Percentiles rank a stretch among this genome's conserved stretches.
phyloP scores from a whole-genome alignment of 2,113 vertebrate genomes.

The Tor tambroides region DNA sequence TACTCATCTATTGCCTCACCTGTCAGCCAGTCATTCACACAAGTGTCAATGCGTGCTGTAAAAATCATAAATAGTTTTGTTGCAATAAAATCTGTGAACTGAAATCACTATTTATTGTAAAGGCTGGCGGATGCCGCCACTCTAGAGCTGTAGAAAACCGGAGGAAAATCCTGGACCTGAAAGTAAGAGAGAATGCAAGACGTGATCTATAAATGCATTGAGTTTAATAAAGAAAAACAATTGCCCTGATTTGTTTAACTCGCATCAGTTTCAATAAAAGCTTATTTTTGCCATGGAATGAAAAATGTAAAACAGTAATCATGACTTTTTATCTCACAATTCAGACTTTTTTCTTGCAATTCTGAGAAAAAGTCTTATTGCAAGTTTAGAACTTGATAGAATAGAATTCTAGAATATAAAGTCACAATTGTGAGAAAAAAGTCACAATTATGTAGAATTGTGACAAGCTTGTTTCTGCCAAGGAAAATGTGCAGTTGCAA shows the following conservation, averaged over 20 bases:
- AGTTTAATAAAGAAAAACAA: neutral
- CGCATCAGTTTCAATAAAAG: neutral
- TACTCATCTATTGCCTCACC: neutral
- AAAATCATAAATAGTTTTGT: neutral
- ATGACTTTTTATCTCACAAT: neutral
- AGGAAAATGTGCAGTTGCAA: no score
- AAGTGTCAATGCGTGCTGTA: neutral
- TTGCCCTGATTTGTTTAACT: neutral
- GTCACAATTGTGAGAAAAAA: no score
- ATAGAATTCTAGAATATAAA: no score
- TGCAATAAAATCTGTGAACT: neutral
- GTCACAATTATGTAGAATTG: no score
- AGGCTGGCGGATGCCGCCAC: slow-evolving; percentile 43
- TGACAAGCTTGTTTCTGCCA: no score
- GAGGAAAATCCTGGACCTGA: slow-evolving; percentile 52
- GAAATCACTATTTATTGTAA: slow-evolving; percentile 50
- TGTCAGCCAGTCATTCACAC: neutral
- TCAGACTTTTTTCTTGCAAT: neutral
- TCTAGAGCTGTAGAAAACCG: slow-evolving; percentile 39
- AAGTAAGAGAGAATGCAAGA: slow-evolving; percentile 56
- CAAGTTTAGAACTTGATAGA: no score
- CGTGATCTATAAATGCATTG: neutral
- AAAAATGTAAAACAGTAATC: neutral
- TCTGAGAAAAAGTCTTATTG: no score
- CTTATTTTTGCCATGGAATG: neutral